These are phyloP conservation scores for Ctenopoma multispine DNA, from an alignment of 2,797 vertebrate genomes.

Conservation along the genomic window DNA sequence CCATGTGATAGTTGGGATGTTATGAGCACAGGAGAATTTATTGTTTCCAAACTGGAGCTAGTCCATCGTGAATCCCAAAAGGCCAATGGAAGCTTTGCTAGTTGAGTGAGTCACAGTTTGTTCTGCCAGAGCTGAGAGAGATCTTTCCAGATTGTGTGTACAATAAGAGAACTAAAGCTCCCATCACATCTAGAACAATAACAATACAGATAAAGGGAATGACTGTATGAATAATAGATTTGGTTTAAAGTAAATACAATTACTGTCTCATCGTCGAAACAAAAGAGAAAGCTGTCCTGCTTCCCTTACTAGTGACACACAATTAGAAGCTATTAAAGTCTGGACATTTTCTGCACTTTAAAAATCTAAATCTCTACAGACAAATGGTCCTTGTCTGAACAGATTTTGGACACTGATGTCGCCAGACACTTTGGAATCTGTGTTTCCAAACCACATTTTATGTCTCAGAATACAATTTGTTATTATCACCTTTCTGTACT, in stretches of 20 bases:
- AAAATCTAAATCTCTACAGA: conserved; percentile 25
- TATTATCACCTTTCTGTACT: conserved; percentile 30
- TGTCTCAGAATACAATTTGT: conserved; percentile 25
- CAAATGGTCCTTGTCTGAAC: conserved; percentile 28
- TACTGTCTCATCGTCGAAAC: conserved; percentile 10
- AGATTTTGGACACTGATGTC: conserved; percentile 21
- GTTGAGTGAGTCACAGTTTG: conserved; percentile 48
- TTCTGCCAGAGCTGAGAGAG: conserved; percentile 44
- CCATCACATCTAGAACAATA: conserved; percentile 36
- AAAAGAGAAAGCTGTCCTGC: conserved; percentile 27
- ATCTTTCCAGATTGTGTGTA: conserved; percentile 27
- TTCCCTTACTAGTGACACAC: conserved; percentile 23
- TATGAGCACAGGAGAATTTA: conserved; percentile 23
- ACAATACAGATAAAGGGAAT: conserved; percentile 17
- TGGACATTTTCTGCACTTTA: conserved; percentile 15
- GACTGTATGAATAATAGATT: conserved; percentile 22
- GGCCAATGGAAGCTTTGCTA: conserved; percentile 26
- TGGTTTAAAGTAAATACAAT: conserved; percentile 27
- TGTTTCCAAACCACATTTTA: conserved; percentile 46
- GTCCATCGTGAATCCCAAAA: conserved; percentile 32
- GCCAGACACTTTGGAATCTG: conserved; percentile 33
- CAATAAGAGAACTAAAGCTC: conserved; percentile 27
- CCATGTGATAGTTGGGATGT: conserved; percentile 18
- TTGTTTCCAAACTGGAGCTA: conserved; percentile 18
- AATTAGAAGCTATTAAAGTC: conserved; percentile 24